Base-by-base conservation (phyloP, 1,140 invertebrate species). In the Samia ricini region DNA sequence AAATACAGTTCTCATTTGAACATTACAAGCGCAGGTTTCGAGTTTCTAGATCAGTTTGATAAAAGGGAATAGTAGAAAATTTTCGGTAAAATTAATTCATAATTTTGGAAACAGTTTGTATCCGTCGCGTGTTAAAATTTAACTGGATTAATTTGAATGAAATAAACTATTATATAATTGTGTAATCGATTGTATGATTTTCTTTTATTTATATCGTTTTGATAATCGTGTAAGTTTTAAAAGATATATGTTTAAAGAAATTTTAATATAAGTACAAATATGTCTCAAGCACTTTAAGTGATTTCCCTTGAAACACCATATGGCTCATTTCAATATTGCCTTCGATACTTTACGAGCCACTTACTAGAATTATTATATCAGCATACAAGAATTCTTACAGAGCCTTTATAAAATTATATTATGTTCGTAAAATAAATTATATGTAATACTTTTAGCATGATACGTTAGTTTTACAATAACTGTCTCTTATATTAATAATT, bases 301-400 rank as follows among this genome's bases (percentile, higher is more conserved):
- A 66, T 66, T 63, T 66, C 61, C 64, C 68, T 63, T 15, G 61
- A 56, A 61, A 58, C 68, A 56, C 63, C 63, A 72, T 72, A 69
- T 64, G 61, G 61, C 10, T 63, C 63, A 71, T 64, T 55, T 71
- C 62, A 61, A 61, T 61, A 66, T 70, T 64, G 59, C 65, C 21
- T 55, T 29, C 61, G 49, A 70, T 65, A 56, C 23, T 79, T 79
- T 79, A 77, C 61, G 73, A 72, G 54, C 63, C 77, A 79, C 76
- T 81, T 70, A 59, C 29, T 24, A 12, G 75, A 79, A 81, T 83
- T 83, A 73, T 71, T 83, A 73, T 71, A 54, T 52, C 21, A 65
- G 67, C 50, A 65, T 66, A 60, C 56, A 26, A 68, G 56, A 29
- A 29, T 61, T 8, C 49, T 49, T 12, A 21, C 5, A 59, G 8